These are phyloP conservation scores for Geodia barretti DNA, from an alignment of 37 sponge, comb jelly and placozoan genomes.

Conservation along the genomic window DNA sequence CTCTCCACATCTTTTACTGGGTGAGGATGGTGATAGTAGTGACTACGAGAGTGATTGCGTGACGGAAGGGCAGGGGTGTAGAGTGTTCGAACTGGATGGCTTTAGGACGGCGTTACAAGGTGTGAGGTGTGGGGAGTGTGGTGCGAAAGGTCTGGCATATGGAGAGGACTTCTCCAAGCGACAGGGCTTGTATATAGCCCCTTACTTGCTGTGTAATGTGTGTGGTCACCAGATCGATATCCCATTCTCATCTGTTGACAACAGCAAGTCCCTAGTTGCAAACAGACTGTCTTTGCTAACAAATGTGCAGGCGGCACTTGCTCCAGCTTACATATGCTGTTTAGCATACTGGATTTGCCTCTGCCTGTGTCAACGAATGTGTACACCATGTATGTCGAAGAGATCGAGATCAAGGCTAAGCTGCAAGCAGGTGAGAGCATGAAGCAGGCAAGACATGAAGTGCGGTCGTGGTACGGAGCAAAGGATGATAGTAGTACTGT, in stretches of 20 bases:
- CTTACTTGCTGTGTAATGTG: not conserved
- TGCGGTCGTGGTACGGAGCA: not conserved
- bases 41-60: not conserved
- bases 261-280: too few species aligned
- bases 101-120: not conserved
- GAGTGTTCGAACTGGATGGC: not conserved
- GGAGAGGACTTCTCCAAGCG: not conserved
- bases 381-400: not conserved
- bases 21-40: not conserved
- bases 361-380: conserved; percentile 3
- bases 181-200: not conserved
- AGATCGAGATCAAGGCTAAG: not conserved
- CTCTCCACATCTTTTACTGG: conserved; percentile 1
- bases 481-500: not conserved
- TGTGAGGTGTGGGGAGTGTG: not conserved
- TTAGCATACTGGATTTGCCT: not conserved
- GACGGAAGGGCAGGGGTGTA: not conserved
- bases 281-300: conserved; percentile 14
- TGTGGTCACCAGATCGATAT: not conserved
- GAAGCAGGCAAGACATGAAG: conserved; percentile 13
- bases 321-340: not conserved
- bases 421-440: conserved; percentile 1
- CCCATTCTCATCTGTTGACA: too few species aligned
- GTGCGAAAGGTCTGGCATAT: not conserved
- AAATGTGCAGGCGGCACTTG: conserved; percentile 7